These are phyloP conservation scores for Aselliscus stoliczkanus DNA, from an alignment of 2,797 vertebrate species.

Conservation along the genomic window DNA sequence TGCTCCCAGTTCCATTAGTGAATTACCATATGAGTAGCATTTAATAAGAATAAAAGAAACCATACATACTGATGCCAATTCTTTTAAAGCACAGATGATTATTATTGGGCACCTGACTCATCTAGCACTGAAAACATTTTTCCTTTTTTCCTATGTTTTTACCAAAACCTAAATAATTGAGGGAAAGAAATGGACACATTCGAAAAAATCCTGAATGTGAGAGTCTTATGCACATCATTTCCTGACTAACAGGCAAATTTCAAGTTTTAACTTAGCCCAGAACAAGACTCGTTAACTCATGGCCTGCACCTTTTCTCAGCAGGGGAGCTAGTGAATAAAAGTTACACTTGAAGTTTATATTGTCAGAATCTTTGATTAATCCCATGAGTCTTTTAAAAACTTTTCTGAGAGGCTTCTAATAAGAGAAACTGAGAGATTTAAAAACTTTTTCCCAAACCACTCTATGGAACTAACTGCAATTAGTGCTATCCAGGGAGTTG, in stretches of 20 bases:
- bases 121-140: neutral
- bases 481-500: neutral
- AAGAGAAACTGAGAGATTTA: constrained; percentile 21
- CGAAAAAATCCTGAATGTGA: neutral
- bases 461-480: constrained; percentile 37
- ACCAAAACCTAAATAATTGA: neutral
- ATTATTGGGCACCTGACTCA: neutral
- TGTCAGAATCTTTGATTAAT: constrained; percentile 47
- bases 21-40: neutral
- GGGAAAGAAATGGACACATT: neutral
- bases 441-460: constrained; percentile 5
- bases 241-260: neutral
- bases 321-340: constrained; percentile 12
- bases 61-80: neutral
- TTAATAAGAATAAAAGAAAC: neutral
- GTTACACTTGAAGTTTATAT: neutral
- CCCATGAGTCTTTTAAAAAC: constrained; percentile 44
- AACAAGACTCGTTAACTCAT: constrained; percentile 23
- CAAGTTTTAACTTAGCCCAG: neutral
- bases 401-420: constrained; percentile 34
- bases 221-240: neutral
- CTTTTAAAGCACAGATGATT: neutral
- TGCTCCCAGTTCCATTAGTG: neutral
- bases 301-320: constrained; percentile 2
- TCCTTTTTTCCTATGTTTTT: neutral